Evolutionary conservation across 92 coral and sea anemone species (phyloP).

Genomic region (Porites rus): DNA sequence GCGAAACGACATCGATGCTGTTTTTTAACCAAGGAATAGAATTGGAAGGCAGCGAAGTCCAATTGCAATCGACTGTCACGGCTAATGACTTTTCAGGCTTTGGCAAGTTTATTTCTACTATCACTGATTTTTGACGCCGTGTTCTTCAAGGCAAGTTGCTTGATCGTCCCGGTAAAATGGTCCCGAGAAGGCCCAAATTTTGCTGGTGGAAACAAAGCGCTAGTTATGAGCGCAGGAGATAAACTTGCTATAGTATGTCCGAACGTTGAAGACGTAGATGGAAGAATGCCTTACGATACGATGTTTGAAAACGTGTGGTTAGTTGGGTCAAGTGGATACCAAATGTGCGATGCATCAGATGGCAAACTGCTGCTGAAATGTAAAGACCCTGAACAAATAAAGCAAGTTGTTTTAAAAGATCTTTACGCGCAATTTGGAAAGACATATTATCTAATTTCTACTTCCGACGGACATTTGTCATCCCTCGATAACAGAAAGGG

Average conservation of each 20-base stretch:
- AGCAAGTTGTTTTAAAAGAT: constrained; percentile 24
- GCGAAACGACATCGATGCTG: background rate
- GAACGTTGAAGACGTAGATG: background rate
- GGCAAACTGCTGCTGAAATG: constrained; percentile 61
- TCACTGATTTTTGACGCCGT: background rate
- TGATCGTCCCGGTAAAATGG: constrained; percentile 23
- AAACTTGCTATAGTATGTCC: constrained; percentile 30
- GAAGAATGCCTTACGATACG: constrained; percentile 30
- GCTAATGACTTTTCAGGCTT: background rate
- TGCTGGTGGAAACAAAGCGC: constrained; percentile 21
- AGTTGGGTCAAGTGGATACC: constrained; percentile 49
- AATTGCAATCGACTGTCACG: background rate
- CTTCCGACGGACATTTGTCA: constrained; percentile 57
- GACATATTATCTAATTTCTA: constrained; percentile 57
- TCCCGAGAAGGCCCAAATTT: constrained; percentile 41
- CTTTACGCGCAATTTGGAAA: constrained; percentile 49
- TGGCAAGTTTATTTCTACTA: background rate
- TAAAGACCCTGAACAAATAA: constrained; percentile 50
- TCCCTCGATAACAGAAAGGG: constrained; percentile 52
- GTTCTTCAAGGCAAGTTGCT: background rate
- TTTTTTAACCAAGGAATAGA: background rate
- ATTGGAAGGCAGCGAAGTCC: background rate
- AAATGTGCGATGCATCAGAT: constrained; percentile 57
- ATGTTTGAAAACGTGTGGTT: constrained; percentile 72
- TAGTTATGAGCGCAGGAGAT: constrained; percentile 34